Percentiles rank a stretch among this genome's conserved stretches.
These are phyloP conservation scores for Oreocharis arfaki DNA, from an alignment of 2,113 vertebrate genomes.

Conservation along the genomic window DNA sequence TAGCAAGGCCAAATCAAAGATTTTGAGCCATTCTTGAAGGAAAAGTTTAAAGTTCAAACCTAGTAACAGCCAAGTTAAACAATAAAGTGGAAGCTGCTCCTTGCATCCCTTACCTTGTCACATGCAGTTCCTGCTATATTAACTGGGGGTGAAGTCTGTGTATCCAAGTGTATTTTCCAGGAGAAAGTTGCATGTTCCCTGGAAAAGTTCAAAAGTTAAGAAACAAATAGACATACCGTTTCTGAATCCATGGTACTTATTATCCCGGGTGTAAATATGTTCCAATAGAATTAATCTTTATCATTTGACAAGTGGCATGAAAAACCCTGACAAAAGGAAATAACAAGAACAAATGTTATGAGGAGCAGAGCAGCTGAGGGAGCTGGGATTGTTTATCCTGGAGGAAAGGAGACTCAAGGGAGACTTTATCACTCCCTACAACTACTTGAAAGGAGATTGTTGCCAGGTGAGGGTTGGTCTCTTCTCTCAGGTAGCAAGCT, in stretches of 20 bases:
- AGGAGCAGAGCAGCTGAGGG: neutral
- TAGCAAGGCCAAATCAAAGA: neutral
- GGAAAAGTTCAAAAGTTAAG: neutral
- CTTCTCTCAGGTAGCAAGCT: neutral
- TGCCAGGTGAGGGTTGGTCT: neutral
- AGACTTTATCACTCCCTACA: neutral
- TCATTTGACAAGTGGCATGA: neutral
- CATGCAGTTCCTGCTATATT: neutral
- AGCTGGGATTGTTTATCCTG: neutral
- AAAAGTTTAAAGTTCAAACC: conserved; percentile 44
- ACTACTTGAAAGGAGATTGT: neutral
- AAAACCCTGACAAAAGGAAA: neutral
- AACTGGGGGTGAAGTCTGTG: conserved; percentile 12
- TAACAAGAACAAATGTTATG: neutral
- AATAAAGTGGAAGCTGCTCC: conserved; percentile 16
- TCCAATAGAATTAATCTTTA: neutral
- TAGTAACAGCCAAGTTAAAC: conserved; percentile 40
- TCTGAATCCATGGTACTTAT: neutral
- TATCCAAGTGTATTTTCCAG: neutral
- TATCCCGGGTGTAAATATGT: neutral
- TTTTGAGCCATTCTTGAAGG: neutral
- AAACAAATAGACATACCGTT: neutral
- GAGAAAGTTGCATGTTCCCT: neutral
- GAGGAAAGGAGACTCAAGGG: neutral
- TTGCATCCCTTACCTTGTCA: neutral